Conservation (phyloP, 1,140 invertebrate species). For the Musca vetustissima region DNA sequence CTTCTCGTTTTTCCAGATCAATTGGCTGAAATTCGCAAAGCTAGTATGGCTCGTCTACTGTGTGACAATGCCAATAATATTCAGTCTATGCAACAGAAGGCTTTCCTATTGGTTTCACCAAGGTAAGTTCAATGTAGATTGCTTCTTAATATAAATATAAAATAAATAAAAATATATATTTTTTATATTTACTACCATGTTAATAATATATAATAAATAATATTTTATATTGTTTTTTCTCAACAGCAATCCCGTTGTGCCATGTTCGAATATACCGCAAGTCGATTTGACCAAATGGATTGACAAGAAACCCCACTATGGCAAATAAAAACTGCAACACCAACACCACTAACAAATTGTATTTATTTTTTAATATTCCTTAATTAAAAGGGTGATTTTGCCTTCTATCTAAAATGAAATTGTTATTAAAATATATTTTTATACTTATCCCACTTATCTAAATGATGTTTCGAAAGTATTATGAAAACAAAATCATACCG, state of each 20-base stretch:
- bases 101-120: slow-evolving; percentile 62
- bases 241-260: slow-evolving; percentile 68
- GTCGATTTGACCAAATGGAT: slow-evolving; percentile 69
- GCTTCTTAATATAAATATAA: no score
- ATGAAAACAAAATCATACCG: neutral
- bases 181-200: no score
- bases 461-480: no score
- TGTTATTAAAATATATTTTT: no score
- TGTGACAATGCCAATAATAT: slow-evolving; percentile 86
- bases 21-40: slow-evolving; percentile 81
- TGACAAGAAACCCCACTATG: slow-evolving; percentile 43
- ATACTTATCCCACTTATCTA: no score
- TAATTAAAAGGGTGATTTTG: neutral
- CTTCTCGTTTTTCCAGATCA: slow-evolving; percentile 65
- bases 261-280: slow-evolving; percentile 66
- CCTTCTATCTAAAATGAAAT: no score
- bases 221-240: neutral
- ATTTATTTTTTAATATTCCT: neutral
- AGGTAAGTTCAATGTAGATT: slow-evolving; percentile 58
- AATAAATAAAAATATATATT: no score
- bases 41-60: slow-evolving; percentile 77
- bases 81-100: slow-evolving; percentile 70
- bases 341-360: neutral
- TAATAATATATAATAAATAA: no score
- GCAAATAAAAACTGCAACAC: neutral